Evolutionary conservation across 2,113 vertebrate species (phyloP).

Genomic region (Lepisosteus osseus): DNA sequence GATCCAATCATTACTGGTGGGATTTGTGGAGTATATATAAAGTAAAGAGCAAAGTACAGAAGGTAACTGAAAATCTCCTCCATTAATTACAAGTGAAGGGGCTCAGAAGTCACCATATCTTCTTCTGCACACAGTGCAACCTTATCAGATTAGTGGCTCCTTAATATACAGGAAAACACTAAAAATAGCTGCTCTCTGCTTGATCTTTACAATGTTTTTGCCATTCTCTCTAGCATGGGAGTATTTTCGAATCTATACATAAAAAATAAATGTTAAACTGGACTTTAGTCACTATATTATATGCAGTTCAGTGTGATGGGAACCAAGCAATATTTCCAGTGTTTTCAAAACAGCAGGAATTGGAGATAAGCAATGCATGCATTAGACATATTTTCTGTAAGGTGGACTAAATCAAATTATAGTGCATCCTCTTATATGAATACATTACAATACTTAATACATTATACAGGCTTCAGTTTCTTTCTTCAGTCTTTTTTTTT

Average conservation of each 20-base stretch:
- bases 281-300: neutral
- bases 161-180: neutral
- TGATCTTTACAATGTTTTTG: neutral
- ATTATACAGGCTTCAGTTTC: no score
- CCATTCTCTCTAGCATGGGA: neutral
- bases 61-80: no score
- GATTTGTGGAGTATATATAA: no score
- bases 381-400: constrained; percentile 48
- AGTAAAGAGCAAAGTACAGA: no score
- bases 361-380: constrained; percentile 52
- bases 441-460: no score
- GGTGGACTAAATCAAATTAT: constrained; percentile 48
- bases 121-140: neutral
- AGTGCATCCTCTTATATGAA: constrained; percentile 10
- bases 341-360: constrained; percentile 39
- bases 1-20: no score
- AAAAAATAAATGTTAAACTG: neutral
- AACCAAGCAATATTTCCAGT: neutral
- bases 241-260: neutral
- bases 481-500: no score
- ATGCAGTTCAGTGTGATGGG: neutral
- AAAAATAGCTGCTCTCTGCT: neutral
- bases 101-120: neutral
- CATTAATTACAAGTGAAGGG: neutral
- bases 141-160: constrained; percentile 1